A percentile compares a stretch with the other conserved stretches of the same genome.
These are phyloP conservation scores for Phataginus tetradactyla DNA, from an alignment of 2,797 vertebrate species.

Conservation along the genomic window DNA sequence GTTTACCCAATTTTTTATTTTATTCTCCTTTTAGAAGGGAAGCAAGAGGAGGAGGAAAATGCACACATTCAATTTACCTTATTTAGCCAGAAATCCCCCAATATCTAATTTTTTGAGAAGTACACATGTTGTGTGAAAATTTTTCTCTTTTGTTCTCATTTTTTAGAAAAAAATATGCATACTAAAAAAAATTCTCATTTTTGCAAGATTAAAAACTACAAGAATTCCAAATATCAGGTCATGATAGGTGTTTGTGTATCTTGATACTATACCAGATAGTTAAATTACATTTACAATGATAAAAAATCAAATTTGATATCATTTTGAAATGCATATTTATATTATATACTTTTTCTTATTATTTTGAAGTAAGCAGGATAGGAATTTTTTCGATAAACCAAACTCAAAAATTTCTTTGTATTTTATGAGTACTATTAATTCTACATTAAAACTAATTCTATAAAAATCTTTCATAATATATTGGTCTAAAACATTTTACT, in stretches of 20 bases:
- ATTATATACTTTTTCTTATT: not conserved
- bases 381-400: not conserved
- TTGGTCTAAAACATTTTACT: not conserved
- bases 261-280: not conserved
- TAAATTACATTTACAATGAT: not conserved
- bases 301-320: not conserved
- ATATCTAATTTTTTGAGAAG: not conserved
- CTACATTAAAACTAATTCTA: not conserved
- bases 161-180: not conserved
- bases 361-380: not conserved
- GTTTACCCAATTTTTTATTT: not conserved
- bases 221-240: not conserved
- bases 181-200: not conserved
- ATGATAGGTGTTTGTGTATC: not conserved
- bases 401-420: not conserved
- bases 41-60: not conserved
- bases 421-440: not conserved
- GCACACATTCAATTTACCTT: not conserved
- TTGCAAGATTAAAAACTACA: not conserved
- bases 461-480: not conserved
- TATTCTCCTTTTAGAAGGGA: not conserved
- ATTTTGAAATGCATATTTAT: not conserved
- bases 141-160: not conserved
- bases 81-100: not conserved
- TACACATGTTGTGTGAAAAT: not conserved